phyloP scores from a whole-genome alignment of 1,140 invertebrate genomes.

The Forficula auricularia region DNA sequence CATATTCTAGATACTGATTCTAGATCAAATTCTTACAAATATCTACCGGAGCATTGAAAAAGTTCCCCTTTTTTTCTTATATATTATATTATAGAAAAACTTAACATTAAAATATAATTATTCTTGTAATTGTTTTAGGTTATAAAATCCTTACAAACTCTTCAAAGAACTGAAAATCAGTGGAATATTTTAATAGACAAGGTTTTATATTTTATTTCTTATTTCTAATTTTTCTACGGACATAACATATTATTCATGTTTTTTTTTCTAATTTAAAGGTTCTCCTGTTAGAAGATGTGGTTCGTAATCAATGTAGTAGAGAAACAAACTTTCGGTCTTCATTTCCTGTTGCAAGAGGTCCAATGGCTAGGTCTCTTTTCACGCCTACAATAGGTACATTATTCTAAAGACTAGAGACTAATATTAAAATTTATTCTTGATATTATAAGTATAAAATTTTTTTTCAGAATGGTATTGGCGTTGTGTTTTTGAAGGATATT shows the following conservation, averaged over 20 bases:
- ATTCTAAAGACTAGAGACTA: neutral
- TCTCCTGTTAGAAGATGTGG: constrained; percentile 67
- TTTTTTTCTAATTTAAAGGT: constrained; percentile 17
- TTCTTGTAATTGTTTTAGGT: too few relatives aligned
- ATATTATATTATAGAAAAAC: too few relatives aligned
- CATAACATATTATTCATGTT: too few relatives aligned
- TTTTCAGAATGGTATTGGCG: constrained; percentile 90
- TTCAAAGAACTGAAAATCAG: constrained; percentile 78
- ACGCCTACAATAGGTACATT: constrained; percentile 50
- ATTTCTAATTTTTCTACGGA: too few relatives aligned
- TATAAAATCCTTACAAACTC: constrained; percentile 71
- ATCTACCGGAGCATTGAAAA: too few relatives aligned
- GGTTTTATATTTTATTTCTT: constrained; percentile 33
- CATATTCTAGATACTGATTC: too few relatives aligned
- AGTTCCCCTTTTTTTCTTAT: too few relatives aligned
- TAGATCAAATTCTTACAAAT: too few relatives aligned
- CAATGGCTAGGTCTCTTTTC: constrained; percentile 37
- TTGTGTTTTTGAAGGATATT: constrained; percentile 57
- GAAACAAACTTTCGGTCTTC: constrained; percentile 60
- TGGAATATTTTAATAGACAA: constrained; percentile 74
- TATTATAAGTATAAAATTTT: constrained; percentile 1
- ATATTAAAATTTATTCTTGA: neutral
- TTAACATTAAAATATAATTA: too few relatives aligned
- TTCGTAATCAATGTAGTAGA: constrained; percentile 55
- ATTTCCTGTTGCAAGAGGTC: constrained; percentile 40